Evolutionary conservation across 1,140 invertebrate genomes (phyloP), one percentile per base, ranked within the genome.

Genomic region (Gryllus bimaculatus): DNA sequence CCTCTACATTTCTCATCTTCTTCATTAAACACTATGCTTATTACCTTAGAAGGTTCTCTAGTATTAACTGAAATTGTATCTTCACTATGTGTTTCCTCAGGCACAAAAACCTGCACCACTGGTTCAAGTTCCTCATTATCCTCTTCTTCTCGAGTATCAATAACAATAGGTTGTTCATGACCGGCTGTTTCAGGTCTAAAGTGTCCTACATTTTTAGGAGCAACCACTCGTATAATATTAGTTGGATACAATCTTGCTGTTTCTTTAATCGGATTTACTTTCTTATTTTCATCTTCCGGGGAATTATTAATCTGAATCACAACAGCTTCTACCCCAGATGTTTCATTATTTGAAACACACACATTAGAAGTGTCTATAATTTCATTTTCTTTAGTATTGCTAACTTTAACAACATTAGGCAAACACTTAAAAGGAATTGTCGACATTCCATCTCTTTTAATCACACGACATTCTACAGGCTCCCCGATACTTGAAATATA

Each of bases 11-110:
- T 49, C 8, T 47, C 79, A 12, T 74, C 66, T 8, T 80, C 73
- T 47, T 77, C 79, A 47, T 77, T 80, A 15, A 80, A 21, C 49
- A 80, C 76, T n/a, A 80, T 80, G 76, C 79, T 80, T 39, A 80
- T 80, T 15, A 80, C 76, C 77, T 77, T 80, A 7, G 79, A 76
- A 78, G 79, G 78, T 21, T 76, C 74, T 0, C 48, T 47, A 48
- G 73, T 66, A 39, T 39, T 74, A 73, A 78, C 47, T 47, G 54
- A 77, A 7, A 54, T 49, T 8, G 39, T 75, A 73, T 75, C 73
- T 8, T 47, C 8, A 48, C 74, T 77, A 20, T 77, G n/a, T 12
- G 15, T 47, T 20, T 54, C 47, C 8, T 20, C 21, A 13, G 21
- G 76, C 7, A 74, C 66, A 8, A 48, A 48, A n/a, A 47, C 21